Base-by-base conservation (phyloP, 1,140 invertebrate genomes). In the Araneus ventricosus region DNA sequence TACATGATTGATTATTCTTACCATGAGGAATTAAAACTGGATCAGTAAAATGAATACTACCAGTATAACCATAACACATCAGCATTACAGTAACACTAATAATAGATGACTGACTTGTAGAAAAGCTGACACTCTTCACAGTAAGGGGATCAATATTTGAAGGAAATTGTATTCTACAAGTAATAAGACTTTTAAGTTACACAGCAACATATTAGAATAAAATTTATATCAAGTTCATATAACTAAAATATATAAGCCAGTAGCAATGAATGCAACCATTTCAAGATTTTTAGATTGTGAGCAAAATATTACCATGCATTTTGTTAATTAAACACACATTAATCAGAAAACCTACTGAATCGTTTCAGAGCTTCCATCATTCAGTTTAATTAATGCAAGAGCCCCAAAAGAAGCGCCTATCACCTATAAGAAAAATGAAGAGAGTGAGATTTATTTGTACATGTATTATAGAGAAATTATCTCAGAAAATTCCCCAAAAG, bases 41-140 rank as follows among this genome's bases (percentile, higher is more conserved):
- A 93, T 95, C 94, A 27, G 94, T 94, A 87, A 95, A 95, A 82
- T 94, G 91, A 39, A 94, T 88, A 75, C 52, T 94, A 57, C 94
- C 94, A 67, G 93, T 84, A 92, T 93, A 94, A 10, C 94, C 94
- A 93, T 91, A 94, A 92, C 94, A 95, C 63, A 93, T 93, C 2
- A 95, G 22, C 94, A 95, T 95, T 8, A 94, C 52, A 34, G 94
- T 94, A 41, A 95, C 90, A 84, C 94, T 93, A 57, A 8, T 27
- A 52, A 94, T 94, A 10, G 22, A 75, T 45, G 57, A 63, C 75
- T 67, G 88, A 52, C 79, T 75, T 57, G 92, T 24, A 37, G 79
- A 63, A 59, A 93, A 94, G 6, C 41, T 61, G 34, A 87, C 24
- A 41, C 59, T 90, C 59, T 85, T 52, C 34, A 80, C 27, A 37